Base-by-base conservation (phyloP, 2,888 invertebrate species). In the Marronus borbonicus region DNA sequence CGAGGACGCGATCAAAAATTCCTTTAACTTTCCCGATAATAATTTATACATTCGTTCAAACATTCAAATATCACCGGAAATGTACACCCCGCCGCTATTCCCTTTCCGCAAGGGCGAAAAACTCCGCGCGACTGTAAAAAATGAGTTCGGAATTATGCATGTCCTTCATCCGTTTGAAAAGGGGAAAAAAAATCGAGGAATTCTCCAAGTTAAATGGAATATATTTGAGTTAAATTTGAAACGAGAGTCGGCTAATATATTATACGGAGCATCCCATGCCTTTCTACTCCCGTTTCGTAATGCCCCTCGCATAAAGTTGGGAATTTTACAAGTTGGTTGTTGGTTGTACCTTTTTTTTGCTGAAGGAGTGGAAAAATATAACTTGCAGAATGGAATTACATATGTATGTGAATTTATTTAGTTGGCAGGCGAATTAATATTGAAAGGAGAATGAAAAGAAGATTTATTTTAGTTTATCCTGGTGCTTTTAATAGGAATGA, bases 201-300 rank as follows among this genome's bases (percentile, higher is more conserved):
- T 66, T 66, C 66, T 66, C 39, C 39, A 66, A 66, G 66, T 66
- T 66, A 66, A 66, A 44, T 66, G 66, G 66, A 66, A 66, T 66
- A 66, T 44, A 66, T 66, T 66, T 36, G 66, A 66, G 44, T 66
- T 66, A 66, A 66, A 66, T 66, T 66, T 66, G 66, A 66, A 66
- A 20, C 66, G 66, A 44, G 66, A 44, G 66, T 36, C n/a, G 17
- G 44, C 66, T 64, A 44, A 66, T 66, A 66, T 66, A 66, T 66
- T 44, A 66, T 20, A 66, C 44, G 39, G 12, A 10, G 17, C 44
- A 20, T 66, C 12, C 24, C 20, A 14, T n/a, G 36, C 39, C 39
- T 17, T 17, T 14, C 8, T 66, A n/a, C 17, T 1, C 1, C 44
- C n/a, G 20, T 14, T 66, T 20, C n/a, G 1, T 20, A 52, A 17